Base-by-base conservation (phyloP, 2,888 invertebrate genomes). In the Pachliopta kotzebuea region DNA sequence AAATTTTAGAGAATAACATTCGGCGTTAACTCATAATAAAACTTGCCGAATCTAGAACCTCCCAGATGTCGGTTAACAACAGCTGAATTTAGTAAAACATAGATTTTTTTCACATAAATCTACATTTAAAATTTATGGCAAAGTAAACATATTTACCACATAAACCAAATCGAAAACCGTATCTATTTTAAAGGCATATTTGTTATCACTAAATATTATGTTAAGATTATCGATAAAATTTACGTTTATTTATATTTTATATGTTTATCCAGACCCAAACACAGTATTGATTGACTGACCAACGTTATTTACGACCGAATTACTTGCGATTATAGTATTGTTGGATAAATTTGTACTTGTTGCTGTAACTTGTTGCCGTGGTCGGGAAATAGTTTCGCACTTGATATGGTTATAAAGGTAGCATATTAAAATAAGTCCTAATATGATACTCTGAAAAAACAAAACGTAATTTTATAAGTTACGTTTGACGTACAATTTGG, bases 281-380 rank as follows among this genome's bases (percentile, higher is more conserved):
- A 45, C 6, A n/a, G 45, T 45, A 45, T 45, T 45, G 53, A 53
- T 53, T 11, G 23, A 24, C 20, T 45, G 45, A 23, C 57, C 57
- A 45, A 57, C 42, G 18, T 57, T 57, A 18, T 57, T 57, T 2
- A 57, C 42, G 17, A 24, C 26, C 3, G 58, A 58, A 1, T 58
- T 58, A 2, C 31, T 49, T n/a, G 60, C 60, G 8, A n/a, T 23
- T 3, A 60, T 17, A 42, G 23, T 17, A 37, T 37, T 60, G 8
- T 21, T 31, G 17, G 60, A 18, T 18, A 42, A 1, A 24, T 57
- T 57, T 24, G 11, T 23, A 45, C 24, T 42, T 23, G 56, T 11
- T 37, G 6, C 14, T 17, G 24, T 8, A 6, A 45, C 17, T 18
- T 45, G 45, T 9, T 24, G 23, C 26, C 6, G 0, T 8, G 17